Evolutionary conservation across 2,888 invertebrate species (phyloP).

Genomic region (Drosophila mimetica): DNA sequence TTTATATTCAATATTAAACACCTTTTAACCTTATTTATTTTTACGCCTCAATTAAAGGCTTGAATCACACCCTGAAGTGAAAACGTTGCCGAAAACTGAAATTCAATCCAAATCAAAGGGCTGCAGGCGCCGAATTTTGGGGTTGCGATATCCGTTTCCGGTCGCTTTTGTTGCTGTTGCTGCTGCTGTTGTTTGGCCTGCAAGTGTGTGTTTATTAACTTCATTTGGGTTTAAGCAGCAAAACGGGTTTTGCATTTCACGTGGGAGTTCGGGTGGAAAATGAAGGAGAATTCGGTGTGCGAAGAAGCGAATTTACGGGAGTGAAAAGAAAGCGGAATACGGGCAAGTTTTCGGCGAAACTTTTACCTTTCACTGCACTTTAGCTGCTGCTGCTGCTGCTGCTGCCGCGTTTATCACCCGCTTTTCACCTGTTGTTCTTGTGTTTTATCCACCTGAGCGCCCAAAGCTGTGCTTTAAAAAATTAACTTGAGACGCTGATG

Average conservation of each 20-base stretch:
- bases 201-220: conserved; percentile 41
- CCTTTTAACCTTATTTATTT: not conserved
- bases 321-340: conserved; percentile 3
- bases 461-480: conserved; percentile 58
- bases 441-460: conserved; percentile 41
- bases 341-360: conserved; percentile 33
- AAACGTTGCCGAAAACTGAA: not conserved
- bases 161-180: conserved; percentile 11
- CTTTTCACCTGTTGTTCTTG: conserved; percentile 31
- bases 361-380: conserved; percentile 40
- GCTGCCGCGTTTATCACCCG: conserved; percentile 10
- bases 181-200: conserved; percentile 18
- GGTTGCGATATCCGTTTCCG: conserved; percentile 18
- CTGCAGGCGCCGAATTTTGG: not conserved
- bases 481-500: conserved; percentile 68
- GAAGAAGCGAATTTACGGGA: conserved; percentile 4
- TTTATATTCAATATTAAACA: not conserved
- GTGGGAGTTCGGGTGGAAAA: conserved; percentile 5
- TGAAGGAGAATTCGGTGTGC: conserved; percentile 7
- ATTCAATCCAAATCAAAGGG: not conserved
- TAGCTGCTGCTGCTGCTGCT: conserved; percentile 21
- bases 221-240: conserved; percentile 43
- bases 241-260: conserved; percentile 20
- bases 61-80: not conserved
- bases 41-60: not conserved